phyloP scores from a whole-genome alignment of 2,113 vertebrate genomes.

The Misgurnus anguillicaudatus region DNA sequence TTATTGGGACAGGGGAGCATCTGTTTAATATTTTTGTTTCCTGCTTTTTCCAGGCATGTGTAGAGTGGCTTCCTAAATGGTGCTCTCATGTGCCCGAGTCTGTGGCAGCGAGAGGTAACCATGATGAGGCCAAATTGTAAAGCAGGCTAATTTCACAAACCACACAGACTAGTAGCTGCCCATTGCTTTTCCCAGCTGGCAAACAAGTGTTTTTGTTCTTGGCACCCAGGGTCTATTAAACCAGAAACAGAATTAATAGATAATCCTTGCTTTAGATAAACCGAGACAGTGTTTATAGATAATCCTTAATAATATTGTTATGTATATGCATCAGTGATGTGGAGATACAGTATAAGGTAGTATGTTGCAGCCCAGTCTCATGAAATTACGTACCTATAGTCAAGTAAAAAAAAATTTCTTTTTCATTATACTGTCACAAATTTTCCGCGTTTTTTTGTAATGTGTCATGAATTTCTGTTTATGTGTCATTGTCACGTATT shows the following conservation, averaged over 20 bases:
- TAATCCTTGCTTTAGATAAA: no score
- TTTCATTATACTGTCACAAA: no score
- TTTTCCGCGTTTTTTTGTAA: no score
- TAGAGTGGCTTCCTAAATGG: conserved; percentile 31
- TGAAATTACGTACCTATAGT: no score
- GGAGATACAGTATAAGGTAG: no score
- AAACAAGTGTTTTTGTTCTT: not conserved
- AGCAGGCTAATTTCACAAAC: conserved; percentile 42
- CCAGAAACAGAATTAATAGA: not conserved
- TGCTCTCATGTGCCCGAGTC: conserved; percentile 38
- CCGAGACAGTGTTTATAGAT: no score
- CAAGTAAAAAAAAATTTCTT: no score
- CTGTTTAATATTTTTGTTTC: conserved; percentile 47
- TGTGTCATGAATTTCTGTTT: no score
- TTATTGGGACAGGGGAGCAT: conserved; percentile 44
- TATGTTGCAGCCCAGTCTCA: no score
- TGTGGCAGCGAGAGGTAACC: conserved; percentile 45
- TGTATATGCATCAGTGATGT: no score
- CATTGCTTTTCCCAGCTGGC: conserved; percentile 6
- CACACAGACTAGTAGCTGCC: conserved; percentile 32
- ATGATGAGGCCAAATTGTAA: conserved; percentile 42
- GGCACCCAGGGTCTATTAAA: not conserved
- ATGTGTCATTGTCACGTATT: no score
- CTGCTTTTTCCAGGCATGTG: conserved; percentile 37
- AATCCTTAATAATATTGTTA: no score